Conservation (phyloP, 1,140 invertebrate species). For the Homalodisca vitripennis region DNA sequence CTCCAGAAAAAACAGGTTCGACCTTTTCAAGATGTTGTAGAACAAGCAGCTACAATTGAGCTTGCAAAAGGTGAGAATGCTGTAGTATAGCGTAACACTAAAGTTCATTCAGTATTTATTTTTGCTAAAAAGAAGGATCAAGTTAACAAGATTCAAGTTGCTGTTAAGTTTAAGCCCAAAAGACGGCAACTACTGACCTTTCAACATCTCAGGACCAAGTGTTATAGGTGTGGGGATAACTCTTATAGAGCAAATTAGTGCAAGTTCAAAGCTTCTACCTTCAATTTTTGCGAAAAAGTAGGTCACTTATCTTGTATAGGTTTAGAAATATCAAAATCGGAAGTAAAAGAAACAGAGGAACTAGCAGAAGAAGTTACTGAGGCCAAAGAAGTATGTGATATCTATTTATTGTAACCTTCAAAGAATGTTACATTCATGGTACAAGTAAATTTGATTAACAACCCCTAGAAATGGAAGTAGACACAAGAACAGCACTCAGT, state of each 20-base stretch:
- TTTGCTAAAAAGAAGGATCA: too few relatives aligned
- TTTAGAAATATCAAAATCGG: not conserved
- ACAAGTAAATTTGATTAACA: not conserved
- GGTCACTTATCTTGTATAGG: not conserved
- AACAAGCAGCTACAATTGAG: too few relatives aligned
- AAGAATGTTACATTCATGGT: not conserved
- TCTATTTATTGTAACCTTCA: not conserved
- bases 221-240: not conserved
- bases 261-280: not conserved
- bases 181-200: too few relatives aligned
- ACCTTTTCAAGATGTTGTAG: too few relatives aligned
- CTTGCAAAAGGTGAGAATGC: too few relatives aligned
- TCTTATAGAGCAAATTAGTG: not conserved
- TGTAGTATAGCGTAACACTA: too few relatives aligned
- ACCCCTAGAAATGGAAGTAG: slow-evolving; percentile 3
- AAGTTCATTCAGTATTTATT: too few relatives aligned
- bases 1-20: too few relatives aligned
- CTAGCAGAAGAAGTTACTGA: not conserved
- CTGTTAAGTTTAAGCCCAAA: too few relatives aligned
- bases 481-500: not conserved
- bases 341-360: not conserved
- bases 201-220: too few relatives aligned
- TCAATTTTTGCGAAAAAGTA: not conserved
- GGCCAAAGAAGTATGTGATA: not conserved
- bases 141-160: too few relatives aligned